Percentiles rank a stretch among this genome's conserved stretches.
phyloP scores from a whole-genome alignment of 2,797 vertebrate genomes.

The Pyrocephalus nanus region DNA sequence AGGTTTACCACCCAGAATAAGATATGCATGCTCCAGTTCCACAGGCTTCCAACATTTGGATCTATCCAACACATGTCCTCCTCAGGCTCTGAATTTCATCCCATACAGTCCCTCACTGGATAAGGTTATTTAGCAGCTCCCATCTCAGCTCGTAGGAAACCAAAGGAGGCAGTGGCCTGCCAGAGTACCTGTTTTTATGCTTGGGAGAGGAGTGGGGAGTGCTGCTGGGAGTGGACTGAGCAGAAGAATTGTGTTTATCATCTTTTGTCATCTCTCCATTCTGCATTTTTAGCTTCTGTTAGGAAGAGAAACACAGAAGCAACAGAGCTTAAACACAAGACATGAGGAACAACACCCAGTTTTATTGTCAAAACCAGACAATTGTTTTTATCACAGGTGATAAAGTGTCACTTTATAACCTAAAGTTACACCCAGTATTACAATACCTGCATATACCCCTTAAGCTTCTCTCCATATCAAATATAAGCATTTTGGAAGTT shows the following conservation, averaged over 20 bases:
- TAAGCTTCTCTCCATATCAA: not conserved
- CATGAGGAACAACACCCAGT: not conserved
- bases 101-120: not conserved
- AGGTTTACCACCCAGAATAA: not conserved
- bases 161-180: not conserved
- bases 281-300: constrained; percentile 81
- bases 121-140: not conserved
- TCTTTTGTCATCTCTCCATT: constrained; percentile 75
- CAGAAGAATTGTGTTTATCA: constrained; percentile 73
- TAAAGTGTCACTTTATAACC: not conserved
- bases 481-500: not conserved
- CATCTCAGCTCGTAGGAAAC: not conserved
- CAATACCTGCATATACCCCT: not conserved
- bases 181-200: constrained; percentile 74
- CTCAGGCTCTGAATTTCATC: not conserved
- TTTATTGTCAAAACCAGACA: not conserved
- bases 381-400: not conserved
- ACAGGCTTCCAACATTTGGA: not conserved
- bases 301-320: not conserved
- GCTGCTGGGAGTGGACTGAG: constrained; percentile 77
- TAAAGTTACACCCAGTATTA: not conserved
- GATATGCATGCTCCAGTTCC: not conserved
- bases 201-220: constrained; percentile 78
- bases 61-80: not conserved
- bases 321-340: not conserved